Conservation (phyloP, 2,888 invertebrate species). For the Scelioninae gen. 1 region DNA sequence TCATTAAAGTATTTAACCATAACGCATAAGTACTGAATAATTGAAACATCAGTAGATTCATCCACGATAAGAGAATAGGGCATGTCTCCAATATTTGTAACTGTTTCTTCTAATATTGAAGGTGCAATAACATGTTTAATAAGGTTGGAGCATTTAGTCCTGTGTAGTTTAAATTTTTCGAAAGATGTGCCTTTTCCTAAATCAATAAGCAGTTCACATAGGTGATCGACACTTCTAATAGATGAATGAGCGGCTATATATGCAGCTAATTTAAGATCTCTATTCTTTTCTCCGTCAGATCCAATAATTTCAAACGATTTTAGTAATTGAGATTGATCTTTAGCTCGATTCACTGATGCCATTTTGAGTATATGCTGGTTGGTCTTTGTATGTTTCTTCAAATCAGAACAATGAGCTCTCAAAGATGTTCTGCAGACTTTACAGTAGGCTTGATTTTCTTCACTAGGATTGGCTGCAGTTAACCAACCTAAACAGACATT, state of each 20-base stretch:
- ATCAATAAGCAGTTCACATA: conserved; percentile 24
- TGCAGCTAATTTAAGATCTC: no score
- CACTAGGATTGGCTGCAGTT: no score
- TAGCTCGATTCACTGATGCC: conserved; percentile 4
- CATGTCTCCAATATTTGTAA: conserved; percentile 11
- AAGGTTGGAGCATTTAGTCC: conserved; percentile 17
- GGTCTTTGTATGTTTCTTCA: conserved; percentile 26
- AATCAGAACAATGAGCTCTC: conserved; percentile 20
- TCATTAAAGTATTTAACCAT: conserved; percentile 5
- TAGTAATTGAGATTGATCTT: conserved; percentile 1
- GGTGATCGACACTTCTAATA: no score
- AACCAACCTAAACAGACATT: no score
- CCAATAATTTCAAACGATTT: not conserved
- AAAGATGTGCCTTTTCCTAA: conserved; percentile 30
- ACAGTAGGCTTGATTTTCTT: no score
- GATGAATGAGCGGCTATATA: no score
- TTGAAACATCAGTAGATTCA: conserved; percentile 11
- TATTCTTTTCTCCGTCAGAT: conserved; percentile 22
- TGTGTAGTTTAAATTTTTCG: conserved; percentile 14
- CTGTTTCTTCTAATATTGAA: conserved; percentile 24
- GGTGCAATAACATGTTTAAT: conserved; percentile 24
- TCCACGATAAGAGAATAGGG: conserved; percentile 15
- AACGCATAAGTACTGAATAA: conserved; percentile 1
- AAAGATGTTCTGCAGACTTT: no score
- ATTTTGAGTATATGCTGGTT: conserved; percentile 7